Evolutionary conservation across 2,797 vertebrate genomes (phyloP), one percentile per base, ranked within the genome.

Genomic region (Philypnodon macrostomus): DNA sequence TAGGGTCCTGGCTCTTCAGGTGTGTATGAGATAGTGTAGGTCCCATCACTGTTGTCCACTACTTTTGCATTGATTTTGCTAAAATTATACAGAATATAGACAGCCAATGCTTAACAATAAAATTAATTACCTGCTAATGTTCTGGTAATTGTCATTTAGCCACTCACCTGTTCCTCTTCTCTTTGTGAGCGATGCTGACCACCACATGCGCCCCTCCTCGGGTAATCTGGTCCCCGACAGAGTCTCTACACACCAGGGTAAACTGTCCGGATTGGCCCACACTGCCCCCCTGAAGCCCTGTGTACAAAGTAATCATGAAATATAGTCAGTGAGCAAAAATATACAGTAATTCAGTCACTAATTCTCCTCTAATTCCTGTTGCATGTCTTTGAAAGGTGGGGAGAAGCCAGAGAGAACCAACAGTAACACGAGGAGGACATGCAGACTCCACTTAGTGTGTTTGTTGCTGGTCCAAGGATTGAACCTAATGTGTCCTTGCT

Each of bases 41-140:
- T 92, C 0, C 95, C 94, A 2, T 97, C 89, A 4, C 62, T 60
- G 35, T 93, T 93, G 76, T 96, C 94, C 6, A 78, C 75, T 35
- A 95, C 85, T 0, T 68, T 47, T 0, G 91, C 53, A 68, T 88
- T 86, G 65, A 92, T 60, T 1, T 70, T 59, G 74, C 95, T 97
- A 53, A 9, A 35, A 23, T 23, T 3, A 6, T 3, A 23, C 26
- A 35, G 29, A 42, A 1, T 10, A 4, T 17, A 42, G 1, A 31
- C 12, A 31, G 4, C 11, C 11, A 31, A 23, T 9, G 12, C 12
- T 9, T 31, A 2, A 9, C 2, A 31, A 31, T 4, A 2, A 12
- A 31, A 12, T 2, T 4, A 31, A 31, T 31, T n/a, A n/a, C 29
- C 7, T 31, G 2, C 12, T 12, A 31, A 9, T 6, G 14, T 16